Evolutionary conservation across 2,888 invertebrate species (phyloP).

Genomic region (Mylabris sibirica): DNA sequence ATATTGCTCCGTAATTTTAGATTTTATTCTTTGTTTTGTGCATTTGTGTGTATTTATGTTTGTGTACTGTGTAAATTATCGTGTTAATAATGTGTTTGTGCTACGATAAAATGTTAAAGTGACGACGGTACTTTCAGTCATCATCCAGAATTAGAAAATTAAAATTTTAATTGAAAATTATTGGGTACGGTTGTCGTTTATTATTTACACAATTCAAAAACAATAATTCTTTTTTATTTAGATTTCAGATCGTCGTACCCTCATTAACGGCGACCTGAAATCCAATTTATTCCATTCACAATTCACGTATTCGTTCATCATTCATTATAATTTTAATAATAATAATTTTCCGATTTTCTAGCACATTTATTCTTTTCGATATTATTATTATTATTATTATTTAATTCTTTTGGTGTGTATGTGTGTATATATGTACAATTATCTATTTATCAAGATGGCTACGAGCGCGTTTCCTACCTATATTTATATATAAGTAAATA

Average conservation of each 20-base stretch:
- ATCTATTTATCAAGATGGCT: conserved; percentile 52
- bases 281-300: neutral
- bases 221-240: neutral
- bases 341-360: neutral
- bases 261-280: neutral
- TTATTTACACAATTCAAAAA: conserved; percentile 44
- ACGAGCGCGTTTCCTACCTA: conserved; percentile 59
- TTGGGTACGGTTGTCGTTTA: conserved; percentile 41
- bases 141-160: neutral
- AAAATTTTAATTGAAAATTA: neutral
- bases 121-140: neutral
- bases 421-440: conserved; percentile 56
- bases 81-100: conserved; percentile 44
- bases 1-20: conserved; percentile 57
- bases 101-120: conserved; percentile 12
- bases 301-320: neutral
- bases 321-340: neutral
- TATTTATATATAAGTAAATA: conserved; percentile 39
- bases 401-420: conserved; percentile 38
- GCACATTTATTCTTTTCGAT: conserved; percentile 1
- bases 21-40: conserved; percentile 55
- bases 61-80: conserved; percentile 55
- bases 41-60: conserved; percentile 41
- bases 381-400: neutral
- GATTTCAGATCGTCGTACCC: neutral